Base-by-base conservation (phyloP, 2,113 vertebrate species). In the Gymnobelideus leadbeateri region DNA sequence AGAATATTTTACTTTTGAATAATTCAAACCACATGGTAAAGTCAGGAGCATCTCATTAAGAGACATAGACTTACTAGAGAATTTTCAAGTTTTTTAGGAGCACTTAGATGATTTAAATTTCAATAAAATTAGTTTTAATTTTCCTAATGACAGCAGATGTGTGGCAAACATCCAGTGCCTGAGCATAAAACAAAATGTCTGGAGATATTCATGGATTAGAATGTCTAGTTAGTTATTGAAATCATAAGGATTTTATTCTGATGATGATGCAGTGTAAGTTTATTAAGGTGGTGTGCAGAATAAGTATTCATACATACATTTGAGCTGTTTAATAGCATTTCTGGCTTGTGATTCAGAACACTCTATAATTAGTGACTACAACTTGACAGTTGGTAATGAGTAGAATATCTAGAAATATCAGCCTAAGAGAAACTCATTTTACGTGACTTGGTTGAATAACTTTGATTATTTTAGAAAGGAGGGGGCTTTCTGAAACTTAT, bases 111-210 rank as follows among this genome's bases (percentile, higher is more conserved):
- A n/a, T 90, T 97, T 96, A 97, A 97, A 93, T 97, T 98, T 97
- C 91, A 95, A 16, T 97, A 95, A 95, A 68, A 94, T 97, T 26
- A 96, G 91, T 98, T 98, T 98, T 53, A 96, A 95, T 98, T 97
- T 98, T 98, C 28, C 95, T 97, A 94, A 94, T 95, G 92, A 90
- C n/a, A 96, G 91, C 97, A 90, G 97, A 96, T 97, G 54, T 94
- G 51, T 96, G 91, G 94, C 94, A 97, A 94, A 95, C 52, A 96
- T 97, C 94, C 96, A 97, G 0, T 2, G 3, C 95, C 95, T 96
- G 91, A 93, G 19, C n/a, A 96, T 89, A 93, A 95, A 98, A 97
- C 92, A 92, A 24, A 68, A 26, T 28, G 3, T 95, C 91, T 97
- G 49, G 90, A 92, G 93, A 26, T 95, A 95, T 47, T 95, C 37